Base-by-base conservation (phyloP, 2,797 vertebrate genomes). In the Lerista edwardsae region DNA sequence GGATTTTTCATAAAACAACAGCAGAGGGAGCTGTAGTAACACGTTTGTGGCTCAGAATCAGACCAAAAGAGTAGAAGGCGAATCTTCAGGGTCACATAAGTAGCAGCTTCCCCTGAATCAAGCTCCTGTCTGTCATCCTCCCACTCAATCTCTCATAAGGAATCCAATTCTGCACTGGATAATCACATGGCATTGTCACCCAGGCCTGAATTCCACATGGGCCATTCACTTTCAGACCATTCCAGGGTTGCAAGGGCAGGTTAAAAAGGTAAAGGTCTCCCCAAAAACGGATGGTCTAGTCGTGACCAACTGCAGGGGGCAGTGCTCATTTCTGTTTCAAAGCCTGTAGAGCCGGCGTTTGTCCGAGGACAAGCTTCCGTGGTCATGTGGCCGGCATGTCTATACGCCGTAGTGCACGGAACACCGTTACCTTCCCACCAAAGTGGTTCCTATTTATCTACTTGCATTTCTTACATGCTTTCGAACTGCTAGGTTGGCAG, bases 1-100 rank as follows among this genome's bases (percentile, higher is more conserved):
- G 39, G 62, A 31, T 75, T 75, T 59, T 51, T 19, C 59, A 47
- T 39, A 39, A 25, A 34, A 57, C 61, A 23, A 36, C 72, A 80
- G 78, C 64, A 85, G 72, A 86, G 73, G 79, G 73, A 75, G 64
- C 64, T 75, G 41, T 34, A 39, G 55, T 76, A 76, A 51, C 25
- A 86, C 51, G 21, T 27, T n/a, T 69, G n/a, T 62, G n/a, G 27
- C 27, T 39, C 17, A 41, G 41, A 69, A 69, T 76, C 27, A 27
- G 55, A 29, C 12, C 62, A 59, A 59, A 57, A 23, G 23, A 85
- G 67, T 8, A 55, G n/a, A 41, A 41, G 51, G 36, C 21, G 11
- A 62, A 19, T 39, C 39, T 44, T 44, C 2, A 84, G 9, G 19
- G 9, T 75, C 17, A 39, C 3, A n/a, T 34, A 25, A 29, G 72